Base-by-base conservation (phyloP, 2,888 invertebrate species). In the Orthosia gracilis region DNA sequence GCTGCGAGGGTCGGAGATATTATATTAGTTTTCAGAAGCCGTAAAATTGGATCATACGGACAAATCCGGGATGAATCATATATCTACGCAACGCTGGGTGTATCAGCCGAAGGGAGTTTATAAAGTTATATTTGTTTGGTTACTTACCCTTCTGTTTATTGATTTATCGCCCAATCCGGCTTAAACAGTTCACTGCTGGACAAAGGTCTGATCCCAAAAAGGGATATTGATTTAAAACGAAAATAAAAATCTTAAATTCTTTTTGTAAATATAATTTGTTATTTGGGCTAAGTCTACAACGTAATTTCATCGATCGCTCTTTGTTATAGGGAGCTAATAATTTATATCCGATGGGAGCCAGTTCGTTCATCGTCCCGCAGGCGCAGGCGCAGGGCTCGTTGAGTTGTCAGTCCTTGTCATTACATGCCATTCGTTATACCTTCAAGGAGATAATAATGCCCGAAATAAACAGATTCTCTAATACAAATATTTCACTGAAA, bases 1-100 rank as follows among this genome's bases (percentile, higher is more conserved):
- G 76, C 69, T 66, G 75, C 50, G 55, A 61, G 83, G 73, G 68
- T 69, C 26, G 62, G 76, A 71, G 67, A 75, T 85, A 76, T 78
- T 85, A 72, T 80, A 83, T 83, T 85, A 87, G 80, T 83, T 87
- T 69, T 61, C 72, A 67, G 73, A 80, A n/a, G 52, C 63, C 82
- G 87, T 85, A 72, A 84, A 84, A 78, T 73, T 82, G 78, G 78
- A 77, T 82, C 74, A 80, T 66, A 59, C 61, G 65, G 49, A 65
- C 59, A 76, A 62, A 73, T 87, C 76, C 76, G 59, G 59, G 55
- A n/a, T 61, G 76, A 64, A 67, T 69, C 68, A 47, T 69, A 49
- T 72, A 63, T 50, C n/a, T 31, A 31, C 31, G 31, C 31, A 1
- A 40, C 40, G 9, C 40, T 40, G n/a, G 47, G 15, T 40, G 47